phyloP scores from a whole-genome alignment of 2,797 vertebrate species.

The Rhabdophis nuchalis region DNA sequence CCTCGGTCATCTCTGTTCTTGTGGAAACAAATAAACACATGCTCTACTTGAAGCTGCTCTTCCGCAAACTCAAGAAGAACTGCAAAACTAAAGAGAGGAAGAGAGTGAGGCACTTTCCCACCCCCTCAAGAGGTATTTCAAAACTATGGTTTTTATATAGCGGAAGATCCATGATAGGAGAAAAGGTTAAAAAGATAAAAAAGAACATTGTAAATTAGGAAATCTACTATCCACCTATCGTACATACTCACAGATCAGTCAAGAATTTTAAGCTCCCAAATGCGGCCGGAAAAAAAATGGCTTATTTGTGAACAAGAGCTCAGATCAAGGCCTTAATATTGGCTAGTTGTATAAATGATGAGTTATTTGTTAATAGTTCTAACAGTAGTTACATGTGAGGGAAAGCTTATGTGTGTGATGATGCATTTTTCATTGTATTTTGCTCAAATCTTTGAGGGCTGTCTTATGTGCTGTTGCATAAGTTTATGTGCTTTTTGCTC shows the following conservation, averaged over 20 bases:
- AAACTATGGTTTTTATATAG: not conserved
- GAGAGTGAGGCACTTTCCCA: not conserved
- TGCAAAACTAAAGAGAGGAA: constrained; percentile 77
- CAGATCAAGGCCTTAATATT: not conserved
- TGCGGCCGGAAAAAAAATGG: not conserved
- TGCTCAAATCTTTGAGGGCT: not conserved
- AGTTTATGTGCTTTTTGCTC: not conserved
- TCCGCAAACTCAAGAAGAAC: constrained; percentile 94
- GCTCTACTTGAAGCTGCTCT: constrained; percentile 87
- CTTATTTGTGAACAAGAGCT: not conserved
- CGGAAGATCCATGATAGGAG: accelerated
- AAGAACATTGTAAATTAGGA: not conserved
- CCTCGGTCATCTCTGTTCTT: constrained; percentile 95
- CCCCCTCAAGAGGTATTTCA: not conserved
- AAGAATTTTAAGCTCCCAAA: not conserved
- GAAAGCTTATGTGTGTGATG: not conserved
- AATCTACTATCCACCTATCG: not conserved
- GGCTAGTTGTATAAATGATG: not conserved
- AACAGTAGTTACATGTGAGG: not conserved
- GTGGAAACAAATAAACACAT: constrained; percentile 96
- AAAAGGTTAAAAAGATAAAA: no score
- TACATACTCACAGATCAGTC: not conserved
- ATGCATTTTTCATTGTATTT: not conserved
- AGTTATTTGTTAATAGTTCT: not conserved
- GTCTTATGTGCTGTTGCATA: not conserved